A percentile compares a stretch with the other conserved stretches of the same genome.
Conservation (phyloP, 92 coral and sea anemone species). For the Diadumene lineata region DNA sequence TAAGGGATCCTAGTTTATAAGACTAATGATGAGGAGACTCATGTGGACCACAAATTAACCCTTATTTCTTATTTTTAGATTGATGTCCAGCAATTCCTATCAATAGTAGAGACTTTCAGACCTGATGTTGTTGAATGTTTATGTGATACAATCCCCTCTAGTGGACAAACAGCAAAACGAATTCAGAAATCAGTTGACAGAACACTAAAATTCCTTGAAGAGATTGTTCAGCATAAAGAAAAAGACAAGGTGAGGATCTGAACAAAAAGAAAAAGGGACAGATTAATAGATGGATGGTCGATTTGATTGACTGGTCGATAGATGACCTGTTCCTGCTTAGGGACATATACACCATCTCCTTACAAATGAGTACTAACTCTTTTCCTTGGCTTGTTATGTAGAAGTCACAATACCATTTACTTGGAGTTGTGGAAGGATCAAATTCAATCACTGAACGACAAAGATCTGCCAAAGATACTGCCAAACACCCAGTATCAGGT, state of each 20-base stretch:
- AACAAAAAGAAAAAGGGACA: too few relatives aligned
- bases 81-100: constrained; percentile 63
- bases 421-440: constrained; percentile 91
- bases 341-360: too few relatives aligned
- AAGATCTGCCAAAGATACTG: constrained; percentile 85
- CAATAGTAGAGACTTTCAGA: constrained; percentile 57
- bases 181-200: constrained; percentile 93
- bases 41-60: background rate
- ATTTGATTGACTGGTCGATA: too few relatives aligned
- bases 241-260: constrained; percentile 44
- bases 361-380: background rate
- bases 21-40: too few relatives aligned
- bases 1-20: too few relatives aligned
- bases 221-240: constrained; percentile 57
- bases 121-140: constrained; percentile 82
- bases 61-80: constrained; percentile 46
- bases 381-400: background rate
- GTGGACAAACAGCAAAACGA: constrained; percentile 75
- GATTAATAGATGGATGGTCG: too few relatives aligned
- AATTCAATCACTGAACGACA: constrained; percentile 66
- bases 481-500: constrained; percentile 82
- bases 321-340: too few relatives aligned
- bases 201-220: constrained; percentile 80
- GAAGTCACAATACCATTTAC: constrained; percentile 33
- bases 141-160: constrained; percentile 86